phyloP scores from a whole-genome alignment of 92 coral and sea anemone genomes.

The Siderastrea siderea region DNA sequence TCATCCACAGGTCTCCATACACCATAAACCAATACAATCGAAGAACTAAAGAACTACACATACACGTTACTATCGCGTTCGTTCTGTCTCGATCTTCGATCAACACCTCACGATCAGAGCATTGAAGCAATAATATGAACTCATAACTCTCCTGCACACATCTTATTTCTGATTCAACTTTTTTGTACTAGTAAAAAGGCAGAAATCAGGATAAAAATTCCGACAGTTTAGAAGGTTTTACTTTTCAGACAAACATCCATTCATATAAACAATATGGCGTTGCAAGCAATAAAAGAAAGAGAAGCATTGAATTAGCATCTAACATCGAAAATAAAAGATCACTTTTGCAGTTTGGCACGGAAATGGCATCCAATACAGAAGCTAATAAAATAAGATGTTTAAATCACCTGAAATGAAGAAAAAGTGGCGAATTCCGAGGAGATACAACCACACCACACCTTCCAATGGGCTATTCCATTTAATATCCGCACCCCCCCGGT shows the following conservation, averaged over 20 bases:
- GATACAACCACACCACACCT: conserved; percentile 44
- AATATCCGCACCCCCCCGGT: too few relatives aligned
- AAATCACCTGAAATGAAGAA: conserved; percentile 27
- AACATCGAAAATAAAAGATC: background rate
- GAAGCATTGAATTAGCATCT: background rate
- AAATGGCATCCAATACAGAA: background rate
- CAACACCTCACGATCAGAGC: too few relatives aligned
- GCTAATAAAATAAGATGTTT: too few relatives aligned
- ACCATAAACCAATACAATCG: too few relatives aligned
- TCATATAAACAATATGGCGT: conserved; percentile 25
- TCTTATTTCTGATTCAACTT: background rate
- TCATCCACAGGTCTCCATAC: too few relatives aligned
- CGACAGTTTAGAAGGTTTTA: background rate
- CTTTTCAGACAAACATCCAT: background rate
- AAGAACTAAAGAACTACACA: too few relatives aligned
- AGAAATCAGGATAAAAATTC: background rate
- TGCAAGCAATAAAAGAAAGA: background rate
- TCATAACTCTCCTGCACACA: too few relatives aligned
- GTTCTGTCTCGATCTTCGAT: too few relatives aligned
- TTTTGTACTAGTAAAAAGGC: background rate
- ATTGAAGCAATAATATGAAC: too few relatives aligned
- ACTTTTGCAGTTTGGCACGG: background rate
- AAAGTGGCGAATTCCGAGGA: background rate
- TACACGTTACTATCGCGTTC: too few relatives aligned
- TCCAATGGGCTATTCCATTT: too few relatives aligned